A percentile compares a stretch with the other conserved stretches of the same genome.
These are phyloP conservation scores for Cyprinus carpio DNA, from an alignment of 2,113 vertebrate genomes.

Conservation along the genomic window DNA sequence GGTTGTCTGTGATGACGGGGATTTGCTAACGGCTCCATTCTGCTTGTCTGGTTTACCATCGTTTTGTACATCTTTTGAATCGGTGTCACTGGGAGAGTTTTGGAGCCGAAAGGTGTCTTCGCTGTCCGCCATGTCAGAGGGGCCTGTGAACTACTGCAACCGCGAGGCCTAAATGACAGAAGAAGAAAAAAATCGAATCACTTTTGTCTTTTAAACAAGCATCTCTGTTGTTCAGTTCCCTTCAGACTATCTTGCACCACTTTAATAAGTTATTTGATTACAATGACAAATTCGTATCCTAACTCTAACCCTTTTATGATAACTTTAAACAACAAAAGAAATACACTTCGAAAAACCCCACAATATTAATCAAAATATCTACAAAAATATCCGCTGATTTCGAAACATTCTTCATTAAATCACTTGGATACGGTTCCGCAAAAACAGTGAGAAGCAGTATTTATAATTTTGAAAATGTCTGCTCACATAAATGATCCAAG, in stretches of 20 bases:
- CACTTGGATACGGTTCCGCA: background rate
- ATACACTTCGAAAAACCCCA: background rate
- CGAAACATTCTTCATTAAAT: background rate
- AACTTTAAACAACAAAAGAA: background rate
- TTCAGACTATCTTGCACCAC: background rate
- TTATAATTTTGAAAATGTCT: background rate
- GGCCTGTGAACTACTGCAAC: constrained; percentile 65
- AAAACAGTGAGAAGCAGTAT: background rate
- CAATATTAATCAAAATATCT: background rate
- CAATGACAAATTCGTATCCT: background rate
- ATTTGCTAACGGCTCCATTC: constrained; percentile 84
- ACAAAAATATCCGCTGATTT: background rate
- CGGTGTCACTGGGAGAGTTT: constrained; percentile 82
- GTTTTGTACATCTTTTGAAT: constrained; percentile 83
- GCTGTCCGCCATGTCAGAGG: constrained; percentile 86
- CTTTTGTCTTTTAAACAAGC: background rate
- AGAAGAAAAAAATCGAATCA: background rate
- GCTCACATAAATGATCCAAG: background rate
- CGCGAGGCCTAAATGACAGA: constrained; percentile 60
- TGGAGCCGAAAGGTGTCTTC: constrained; percentile 87
- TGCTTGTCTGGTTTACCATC: constrained; percentile 85
- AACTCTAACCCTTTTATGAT: background rate
- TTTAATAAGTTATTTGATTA: background rate
- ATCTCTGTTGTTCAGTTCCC: background rate
- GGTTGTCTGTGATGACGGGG: constrained; percentile 89